These are phyloP conservation scores for Solenopsis fugax DNA, from an alignment of 1,140 invertebrate species.

Conservation along the genomic window DNA sequence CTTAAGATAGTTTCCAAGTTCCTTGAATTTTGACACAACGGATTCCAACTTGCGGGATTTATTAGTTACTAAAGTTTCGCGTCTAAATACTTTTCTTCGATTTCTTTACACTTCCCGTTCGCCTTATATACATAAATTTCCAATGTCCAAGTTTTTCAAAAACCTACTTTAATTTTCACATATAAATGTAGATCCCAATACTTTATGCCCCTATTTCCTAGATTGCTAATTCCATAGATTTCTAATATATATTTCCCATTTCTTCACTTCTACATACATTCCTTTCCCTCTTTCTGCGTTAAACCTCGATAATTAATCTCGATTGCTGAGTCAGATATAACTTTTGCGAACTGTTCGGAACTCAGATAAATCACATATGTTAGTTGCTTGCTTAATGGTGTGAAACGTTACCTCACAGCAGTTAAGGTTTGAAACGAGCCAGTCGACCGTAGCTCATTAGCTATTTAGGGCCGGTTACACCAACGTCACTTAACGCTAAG, in stretches of 20 bases:
- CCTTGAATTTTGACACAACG: not conserved
- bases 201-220: too few relatives aligned
- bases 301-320: slow-evolving; percentile 53
- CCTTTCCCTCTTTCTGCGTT: not conserved
- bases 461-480: slow-evolving; percentile 61
- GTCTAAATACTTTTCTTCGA: not conserved
- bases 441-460: slow-evolving; percentile 63
- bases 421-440: slow-evolving; percentile 58
- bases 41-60: not conserved
- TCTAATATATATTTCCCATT: not conserved
- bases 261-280: slow-evolving; percentile 6
- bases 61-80: not conserved
- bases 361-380: slow-evolving; percentile 66
- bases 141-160: not conserved
- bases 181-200: not conserved
- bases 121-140: not conserved
- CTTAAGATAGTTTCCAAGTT: not conserved
- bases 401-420: slow-evolving; percentile 47
- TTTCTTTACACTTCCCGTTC: not conserved
- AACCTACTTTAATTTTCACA: not conserved
- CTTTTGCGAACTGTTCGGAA: slow-evolving; percentile 51
- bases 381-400: slow-evolving; percentile 56
- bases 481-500: slow-evolving; percentile 55
- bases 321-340: slow-evolving; percentile 60
- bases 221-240: not conserved